Conservation (phyloP, 2,113 vertebrate species). For the Lynx canadensis region DNA sequence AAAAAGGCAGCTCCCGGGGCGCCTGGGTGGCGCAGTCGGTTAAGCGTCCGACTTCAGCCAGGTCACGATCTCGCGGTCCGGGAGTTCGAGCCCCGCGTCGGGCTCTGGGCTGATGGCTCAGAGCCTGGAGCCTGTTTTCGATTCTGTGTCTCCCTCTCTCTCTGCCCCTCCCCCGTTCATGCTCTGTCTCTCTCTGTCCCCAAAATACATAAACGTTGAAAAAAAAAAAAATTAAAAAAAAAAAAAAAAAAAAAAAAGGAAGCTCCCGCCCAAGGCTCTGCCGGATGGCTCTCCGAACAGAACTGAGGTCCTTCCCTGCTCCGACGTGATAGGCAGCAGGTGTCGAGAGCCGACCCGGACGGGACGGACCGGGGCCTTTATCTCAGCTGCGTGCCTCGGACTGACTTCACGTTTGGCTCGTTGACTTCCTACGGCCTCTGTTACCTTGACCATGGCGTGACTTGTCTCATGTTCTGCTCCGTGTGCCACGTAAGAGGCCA, state of each 20-base stretch:
- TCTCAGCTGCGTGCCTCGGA: neutral
- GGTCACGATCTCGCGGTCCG: too few relatives aligned
- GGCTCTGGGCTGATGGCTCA: too few relatives aligned
- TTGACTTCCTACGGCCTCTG: neutral
- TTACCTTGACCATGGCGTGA: neutral
- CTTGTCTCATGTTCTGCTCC: neutral
- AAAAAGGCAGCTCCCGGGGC: neutral
- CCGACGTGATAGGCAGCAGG: neutral
- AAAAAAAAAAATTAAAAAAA: too few relatives aligned
- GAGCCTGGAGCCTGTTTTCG: too few relatives aligned
- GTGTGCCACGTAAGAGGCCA: neutral
- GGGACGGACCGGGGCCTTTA: neutral
- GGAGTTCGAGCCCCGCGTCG: too few relatives aligned
- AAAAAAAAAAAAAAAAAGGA: too few relatives aligned
- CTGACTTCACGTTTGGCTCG: neutral
- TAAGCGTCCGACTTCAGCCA: too few relatives aligned
- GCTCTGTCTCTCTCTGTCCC: too few relatives aligned
- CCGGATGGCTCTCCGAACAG: neutral
- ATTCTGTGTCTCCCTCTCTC: too few relatives aligned
- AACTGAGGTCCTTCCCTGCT: neutral
- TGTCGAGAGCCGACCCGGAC: neutral
- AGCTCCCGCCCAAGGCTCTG: neutral
- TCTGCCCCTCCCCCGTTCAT: too few relatives aligned
- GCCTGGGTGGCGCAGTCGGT: too few relatives aligned
- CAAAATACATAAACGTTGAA: too few relatives aligned